Percentiles rank a stretch among this genome's conserved stretches.
phyloP scores from a whole-genome alignment of 2,113 vertebrate species.

The Boleophthalmus pectinirostris region DNA sequence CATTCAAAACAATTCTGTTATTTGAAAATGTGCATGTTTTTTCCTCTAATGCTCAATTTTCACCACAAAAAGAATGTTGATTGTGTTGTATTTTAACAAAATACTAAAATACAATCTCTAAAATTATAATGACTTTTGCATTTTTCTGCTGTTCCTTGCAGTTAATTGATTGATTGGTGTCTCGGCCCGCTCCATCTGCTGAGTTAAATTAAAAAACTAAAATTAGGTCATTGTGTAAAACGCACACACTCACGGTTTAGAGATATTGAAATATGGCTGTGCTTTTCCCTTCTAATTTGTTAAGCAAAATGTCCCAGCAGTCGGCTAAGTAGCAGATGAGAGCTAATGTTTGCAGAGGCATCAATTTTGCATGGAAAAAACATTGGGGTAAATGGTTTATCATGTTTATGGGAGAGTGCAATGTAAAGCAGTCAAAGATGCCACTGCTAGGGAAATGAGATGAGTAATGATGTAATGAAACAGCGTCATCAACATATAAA shows the following conservation, averaged over 20 bases:
- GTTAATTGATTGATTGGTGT: constrained; percentile 85
- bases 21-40: constrained; percentile 21
- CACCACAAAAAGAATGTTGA: constrained; percentile 41
- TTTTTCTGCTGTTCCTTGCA: constrained; percentile 78
- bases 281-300: constrained; percentile 58
- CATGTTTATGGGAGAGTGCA: constrained; percentile 41
- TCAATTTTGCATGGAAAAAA: constrained; percentile 60
- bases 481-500: background rate
- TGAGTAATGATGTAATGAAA: constrained; percentile 16
- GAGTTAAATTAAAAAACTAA: constrained; percentile 56
- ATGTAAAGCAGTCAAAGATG: constrained; percentile 53
- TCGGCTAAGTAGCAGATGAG: constrained; percentile 50
- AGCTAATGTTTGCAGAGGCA: constrained; percentile 59
- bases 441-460: constrained; percentile 39
- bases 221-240: constrained; percentile 67
- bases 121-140: constrained; percentile 71
- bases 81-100: constrained; percentile 51
- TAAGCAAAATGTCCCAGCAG: constrained; percentile 55
- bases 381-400: constrained; percentile 52
- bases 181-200: constrained; percentile 63
- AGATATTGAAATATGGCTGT: constrained; percentile 47
- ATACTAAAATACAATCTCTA: constrained; percentile 75
- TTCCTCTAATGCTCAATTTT: constrained; percentile 47
- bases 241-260: constrained; percentile 24
- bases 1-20: constrained; percentile 24